A percentile compares a stretch with the other conserved stretches of the same genome.
Evolutionary conservation across 2,888 invertebrate genomes (phyloP).

Genomic region (Melitaea athalia): DNA sequence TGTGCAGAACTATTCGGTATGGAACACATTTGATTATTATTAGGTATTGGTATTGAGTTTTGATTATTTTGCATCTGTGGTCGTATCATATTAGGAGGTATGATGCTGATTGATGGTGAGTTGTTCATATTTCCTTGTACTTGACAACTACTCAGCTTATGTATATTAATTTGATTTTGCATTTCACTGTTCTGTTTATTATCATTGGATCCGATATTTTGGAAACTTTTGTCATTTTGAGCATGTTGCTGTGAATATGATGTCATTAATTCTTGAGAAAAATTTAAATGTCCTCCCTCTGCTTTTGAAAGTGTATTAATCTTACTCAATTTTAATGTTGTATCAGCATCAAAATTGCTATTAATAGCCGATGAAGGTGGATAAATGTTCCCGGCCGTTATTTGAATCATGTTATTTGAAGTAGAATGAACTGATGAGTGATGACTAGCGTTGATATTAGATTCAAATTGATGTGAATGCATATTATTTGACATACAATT

Average conservation of each 20-base stretch:
- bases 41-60: conserved; percentile 62
- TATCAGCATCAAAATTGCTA: conserved; percentile 74
- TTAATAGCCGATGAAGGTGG: conserved; percentile 68
- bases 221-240: conserved; percentile 73
- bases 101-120: conserved; percentile 70
- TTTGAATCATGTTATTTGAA: conserved; percentile 75
- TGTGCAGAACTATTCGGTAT: conserved; percentile 64
- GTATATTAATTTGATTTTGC: conserved; percentile 66
- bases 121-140: conserved; percentile 64
- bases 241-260: conserved; percentile 74
- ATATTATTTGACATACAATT: conserved; percentile 59
- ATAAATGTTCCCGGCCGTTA: conserved; percentile 75
- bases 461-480: conserved; percentile 72
- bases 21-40: conserved; percentile 72
- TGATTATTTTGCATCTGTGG: conserved; percentile 67
- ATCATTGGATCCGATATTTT: conserved; percentile 70
- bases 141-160: conserved; percentile 75
- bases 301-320: conserved; percentile 75
- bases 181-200: conserved; percentile 66
- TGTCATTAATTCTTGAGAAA: conserved; percentile 76
- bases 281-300: conserved; percentile 75
- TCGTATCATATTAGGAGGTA: conserved; percentile 71
- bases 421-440: conserved; percentile 67
- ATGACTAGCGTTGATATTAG: conserved; percentile 65
- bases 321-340: conserved; percentile 74